Base-by-base conservation (phyloP, 2,888 invertebrate species). In the Crematogaster levior region DNA sequence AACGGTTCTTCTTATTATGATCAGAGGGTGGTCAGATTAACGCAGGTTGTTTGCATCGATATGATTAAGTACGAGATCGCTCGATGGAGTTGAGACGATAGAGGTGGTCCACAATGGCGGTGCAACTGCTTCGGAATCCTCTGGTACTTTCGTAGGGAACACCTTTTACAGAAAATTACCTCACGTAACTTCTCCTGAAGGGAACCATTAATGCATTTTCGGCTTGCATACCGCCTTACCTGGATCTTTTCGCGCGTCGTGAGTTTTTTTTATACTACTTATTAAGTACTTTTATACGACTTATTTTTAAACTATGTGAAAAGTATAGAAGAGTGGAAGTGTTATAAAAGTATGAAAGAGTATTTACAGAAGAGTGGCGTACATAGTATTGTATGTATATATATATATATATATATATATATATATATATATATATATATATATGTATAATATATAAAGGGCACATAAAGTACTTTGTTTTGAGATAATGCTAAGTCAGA, bases 41-140 rank as follows among this genome's bases (percentile, higher is more conserved):
- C 89, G 91, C 66, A 91, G 86, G 73, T 74, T 84, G 85, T 92
- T 91, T 79, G 88, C 86, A 83, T 90, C 86, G 89, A 92, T 85
- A 91, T 84, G 84, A 83, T 85, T 86, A 84, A 86, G 72, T 89
- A 88, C 85, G 84, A 86, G 84, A 88, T 85, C 86, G 88, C 90
- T 86, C 73, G 85, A 81, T 75, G 86, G 65, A 63, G 87, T 90
- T 83, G 88, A 80, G 84, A 88, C 74, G 80, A 87, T 75, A 84
- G 79, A 86, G 81, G 88, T 85, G 85, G 84, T 84, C 91, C 91
- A 88, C 68, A 85, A 84, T 58, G 90, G 81, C 18, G 86, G 88
- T 63, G 86, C 80, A 58, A 88, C 89, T 60, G 85, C 85, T 72
- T 83, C 83, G 63, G 85, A 83, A 80, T 82, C 84, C 86, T 86